phyloP scores from a whole-genome alignment of 23 tunicate species.

The Styela plicata region DNA sequence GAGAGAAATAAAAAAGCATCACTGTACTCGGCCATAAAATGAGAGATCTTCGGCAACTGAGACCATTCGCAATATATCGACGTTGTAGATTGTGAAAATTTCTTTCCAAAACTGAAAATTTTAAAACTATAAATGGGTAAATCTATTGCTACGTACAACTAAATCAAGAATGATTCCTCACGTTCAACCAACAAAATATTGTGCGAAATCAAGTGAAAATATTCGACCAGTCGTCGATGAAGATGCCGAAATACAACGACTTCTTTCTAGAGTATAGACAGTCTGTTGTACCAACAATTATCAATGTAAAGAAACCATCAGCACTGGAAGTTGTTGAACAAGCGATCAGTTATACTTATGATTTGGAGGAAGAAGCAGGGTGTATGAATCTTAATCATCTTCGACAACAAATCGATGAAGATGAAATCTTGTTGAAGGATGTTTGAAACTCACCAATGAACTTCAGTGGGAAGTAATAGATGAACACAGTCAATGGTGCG shows the following conservation, averaged over 20 bases:
- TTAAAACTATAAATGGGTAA: constrained; percentile 17
- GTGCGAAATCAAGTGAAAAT: not conserved
- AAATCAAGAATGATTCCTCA: constrained; percentile 8
- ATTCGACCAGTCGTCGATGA: not conserved
- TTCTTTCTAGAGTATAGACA: not conserved
- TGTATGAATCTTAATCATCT: not conserved
- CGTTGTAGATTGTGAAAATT: too few species aligned
- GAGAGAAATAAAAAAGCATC: too few species aligned
- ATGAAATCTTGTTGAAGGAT: too few species aligned
- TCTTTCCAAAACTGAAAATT: too few species aligned
- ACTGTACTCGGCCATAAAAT: too few species aligned
- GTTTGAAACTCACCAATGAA: too few species aligned
- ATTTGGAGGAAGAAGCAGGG: constrained; percentile 28
- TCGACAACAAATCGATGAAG: constrained; percentile 6
- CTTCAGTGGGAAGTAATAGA: too few species aligned
- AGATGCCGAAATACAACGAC: not conserved
- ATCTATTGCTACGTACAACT: not conserved
- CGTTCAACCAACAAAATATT: not conserved
- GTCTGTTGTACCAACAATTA: not conserved
- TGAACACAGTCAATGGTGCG: too few species aligned
- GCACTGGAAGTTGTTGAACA: constrained; percentile 12
- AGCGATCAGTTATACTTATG: constrained; percentile 26
- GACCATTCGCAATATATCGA: too few species aligned
- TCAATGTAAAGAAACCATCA: not conserved
- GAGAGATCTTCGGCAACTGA: too few species aligned